Evolutionary conservation across 2,888 invertebrate species (phyloP).

Genomic region (Pandemis cinnamomeana): DNA sequence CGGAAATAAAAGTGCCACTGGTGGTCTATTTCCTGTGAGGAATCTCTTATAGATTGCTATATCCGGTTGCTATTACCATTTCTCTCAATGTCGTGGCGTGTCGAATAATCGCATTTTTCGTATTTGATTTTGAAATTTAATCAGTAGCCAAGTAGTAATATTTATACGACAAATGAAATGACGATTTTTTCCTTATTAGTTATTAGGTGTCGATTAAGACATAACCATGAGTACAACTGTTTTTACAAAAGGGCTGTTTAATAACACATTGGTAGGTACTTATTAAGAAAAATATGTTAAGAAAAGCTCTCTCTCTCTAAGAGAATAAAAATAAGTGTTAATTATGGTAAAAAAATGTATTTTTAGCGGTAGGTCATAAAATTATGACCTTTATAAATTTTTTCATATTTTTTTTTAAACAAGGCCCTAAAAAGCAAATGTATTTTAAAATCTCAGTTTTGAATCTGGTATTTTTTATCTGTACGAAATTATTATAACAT

Average conservation of each 20-base stretch:
- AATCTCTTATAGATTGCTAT: not conserved
- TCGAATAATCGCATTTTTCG: not conserved
- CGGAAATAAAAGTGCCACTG: constrained; percentile 19
- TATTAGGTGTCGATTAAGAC: not conserved
- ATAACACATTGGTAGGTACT: constrained; percentile 3
- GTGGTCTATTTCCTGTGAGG: not conserved
- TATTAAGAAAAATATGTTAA: constrained; percentile 1
- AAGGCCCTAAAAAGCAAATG: constrained; percentile 21
- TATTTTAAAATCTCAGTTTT: constrained; percentile 4
- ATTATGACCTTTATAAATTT: not conserved
- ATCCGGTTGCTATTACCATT: not conserved
- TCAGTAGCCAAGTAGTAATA: not conserved
- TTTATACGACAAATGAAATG: not conserved
- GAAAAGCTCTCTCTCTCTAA: not conserved
- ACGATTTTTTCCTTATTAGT: not conserved
- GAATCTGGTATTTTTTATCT: not conserved
- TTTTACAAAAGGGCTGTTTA: not conserved
- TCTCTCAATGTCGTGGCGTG: not conserved
- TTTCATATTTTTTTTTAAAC: constrained; percentile 10
- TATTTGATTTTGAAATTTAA: not conserved
- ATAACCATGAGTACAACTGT: not conserved
- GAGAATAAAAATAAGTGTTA: not conserved
- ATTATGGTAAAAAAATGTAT: not conserved
- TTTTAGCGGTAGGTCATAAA: not conserved
- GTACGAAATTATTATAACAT: not conserved